Percentiles rank a stretch among this genome's conserved stretches.
phyloP scores from a whole-genome alignment of 1,140 invertebrate genomes.

The Bombus consobrinus region DNA sequence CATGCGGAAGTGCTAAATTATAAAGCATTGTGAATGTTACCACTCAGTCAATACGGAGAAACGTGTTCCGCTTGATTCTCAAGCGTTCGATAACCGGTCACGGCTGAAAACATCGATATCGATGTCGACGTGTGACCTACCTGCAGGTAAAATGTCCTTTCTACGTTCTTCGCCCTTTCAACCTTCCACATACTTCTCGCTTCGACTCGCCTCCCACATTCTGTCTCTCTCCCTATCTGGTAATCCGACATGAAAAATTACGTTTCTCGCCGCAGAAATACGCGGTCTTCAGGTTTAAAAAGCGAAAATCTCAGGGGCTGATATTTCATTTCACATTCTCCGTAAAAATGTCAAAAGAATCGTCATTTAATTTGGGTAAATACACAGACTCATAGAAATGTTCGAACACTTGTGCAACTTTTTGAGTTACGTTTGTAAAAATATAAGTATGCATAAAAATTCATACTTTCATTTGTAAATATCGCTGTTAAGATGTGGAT shows the following conservation, averaged over 20 bases:
- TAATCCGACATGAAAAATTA: slow-evolving; percentile 74
- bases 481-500: too few relatives aligned
- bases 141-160: slow-evolving; percentile 54
- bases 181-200: background rate
- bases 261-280: slow-evolving; percentile 57
- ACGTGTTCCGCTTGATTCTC: slow-evolving; percentile 8
- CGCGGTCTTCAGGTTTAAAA: slow-evolving; percentile 52
- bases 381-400: too few relatives aligned
- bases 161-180: slow-evolving; percentile 11
- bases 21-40: slow-evolving; percentile 18
- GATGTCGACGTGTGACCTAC: slow-evolving; percentile 56
- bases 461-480: too few relatives aligned
- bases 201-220: background rate
- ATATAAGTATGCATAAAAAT: too few relatives aligned
- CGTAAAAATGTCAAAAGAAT: slow-evolving; percentile 16
- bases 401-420: too few relatives aligned
- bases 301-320: slow-evolving; percentile 60
- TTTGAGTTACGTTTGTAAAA: too few relatives aligned
- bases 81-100: slow-evolving; percentile 47
- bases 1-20: slow-evolving; percentile 39
- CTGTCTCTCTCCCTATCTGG: slow-evolving; percentile 11
- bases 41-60: slow-evolving; percentile 15
- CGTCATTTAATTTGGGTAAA: background rate
- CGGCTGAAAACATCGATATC: slow-evolving; percentile 60
- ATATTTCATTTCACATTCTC: slow-evolving; percentile 49